Evolutionary conservation across 2,888 invertebrate species (phyloP).

Genomic region (Macaria notata): DNA sequence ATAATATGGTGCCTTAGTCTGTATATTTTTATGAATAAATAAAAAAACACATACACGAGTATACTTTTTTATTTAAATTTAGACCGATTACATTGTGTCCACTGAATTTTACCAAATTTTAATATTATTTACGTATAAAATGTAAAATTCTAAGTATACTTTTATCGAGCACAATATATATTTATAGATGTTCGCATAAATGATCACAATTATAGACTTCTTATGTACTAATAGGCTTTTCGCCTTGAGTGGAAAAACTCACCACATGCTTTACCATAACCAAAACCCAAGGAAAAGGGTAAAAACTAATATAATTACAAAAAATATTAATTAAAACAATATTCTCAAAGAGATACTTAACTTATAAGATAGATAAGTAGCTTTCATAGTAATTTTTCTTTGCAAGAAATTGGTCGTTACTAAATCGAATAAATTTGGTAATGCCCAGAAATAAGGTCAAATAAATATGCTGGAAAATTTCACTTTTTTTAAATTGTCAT

Average conservation of each 20-base stretch:
- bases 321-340: constrained; percentile 4
- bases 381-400: no score
- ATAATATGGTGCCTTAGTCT: no score
- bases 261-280: constrained; percentile 77
- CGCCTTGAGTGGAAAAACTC: constrained; percentile 62
- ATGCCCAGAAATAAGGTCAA: no score
- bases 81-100: constrained; percentile 62
- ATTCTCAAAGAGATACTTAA: no score
- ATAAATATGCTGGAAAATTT: no score
- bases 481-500: no score
- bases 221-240: constrained; percentile 59
- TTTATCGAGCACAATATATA: constrained; percentile 26
- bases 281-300: constrained; percentile 49
- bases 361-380: no score
- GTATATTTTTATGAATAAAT: not conserved
- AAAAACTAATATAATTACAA: constrained; percentile 27
- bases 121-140: constrained; percentile 52
- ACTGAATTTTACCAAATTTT: constrained; percentile 64
- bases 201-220: constrained; percentile 74
- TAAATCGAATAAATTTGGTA: no score
- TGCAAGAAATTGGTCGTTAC: no score
- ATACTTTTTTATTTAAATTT: constrained; percentile 50
- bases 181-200: constrained; percentile 66
- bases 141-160: constrained; percentile 58
- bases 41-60: constrained; percentile 24